These are phyloP conservation scores for Eulemur mongoz DNA, from an alignment of 2,797 vertebrate genomes.

Conservation along the genomic window DNA sequence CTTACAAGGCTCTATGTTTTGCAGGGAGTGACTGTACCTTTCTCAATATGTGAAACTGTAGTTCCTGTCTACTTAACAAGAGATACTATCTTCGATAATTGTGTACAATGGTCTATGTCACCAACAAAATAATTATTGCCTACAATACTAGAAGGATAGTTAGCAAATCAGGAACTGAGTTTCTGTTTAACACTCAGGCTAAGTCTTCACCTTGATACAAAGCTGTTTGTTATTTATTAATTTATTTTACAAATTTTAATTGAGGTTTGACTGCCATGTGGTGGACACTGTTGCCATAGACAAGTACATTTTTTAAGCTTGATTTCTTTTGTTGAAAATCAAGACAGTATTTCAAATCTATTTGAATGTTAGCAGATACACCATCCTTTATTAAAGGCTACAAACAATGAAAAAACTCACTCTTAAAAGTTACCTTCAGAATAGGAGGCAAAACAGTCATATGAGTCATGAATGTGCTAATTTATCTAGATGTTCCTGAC, in stretches of 20 bases:
- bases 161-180: background rate
- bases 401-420: background rate
- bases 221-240: background rate
- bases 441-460: background rate
- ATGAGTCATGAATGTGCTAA: background rate
- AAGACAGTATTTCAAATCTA: conserved; percentile 36
- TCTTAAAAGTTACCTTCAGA: conserved; percentile 16
- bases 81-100: background rate
- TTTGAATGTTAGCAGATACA: background rate
- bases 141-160: background rate
- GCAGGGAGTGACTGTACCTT: background rate
- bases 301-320: background rate
- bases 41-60: background rate
- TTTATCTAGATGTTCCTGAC: background rate
- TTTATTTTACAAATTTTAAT: background rate
- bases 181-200: background rate
- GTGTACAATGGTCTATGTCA: background rate
- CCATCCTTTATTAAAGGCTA: background rate
- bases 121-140: background rate
- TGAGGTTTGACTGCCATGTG: background rate
- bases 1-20: background rate
- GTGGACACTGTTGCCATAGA: background rate
- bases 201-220: background rate
- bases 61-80: background rate
- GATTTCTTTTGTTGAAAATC: conserved; percentile 47